Percentiles rank a stretch among this genome's conserved stretches.
Conservation (phyloP, 2,888 invertebrate genomes). For the Leptothorax acervorum region DNA sequence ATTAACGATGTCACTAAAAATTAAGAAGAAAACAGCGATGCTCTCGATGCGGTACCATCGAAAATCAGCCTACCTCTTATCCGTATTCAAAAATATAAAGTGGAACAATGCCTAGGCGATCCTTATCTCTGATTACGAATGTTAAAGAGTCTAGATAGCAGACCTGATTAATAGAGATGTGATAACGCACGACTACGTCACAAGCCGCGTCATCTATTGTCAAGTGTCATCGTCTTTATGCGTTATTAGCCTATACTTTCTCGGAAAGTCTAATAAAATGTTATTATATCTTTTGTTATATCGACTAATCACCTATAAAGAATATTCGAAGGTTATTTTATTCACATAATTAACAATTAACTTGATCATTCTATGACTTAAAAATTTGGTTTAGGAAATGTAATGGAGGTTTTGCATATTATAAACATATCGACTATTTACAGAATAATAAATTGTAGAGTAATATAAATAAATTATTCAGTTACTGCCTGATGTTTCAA, state of each 20-base stretch:
- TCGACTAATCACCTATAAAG: not conserved
- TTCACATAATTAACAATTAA: not conserved
- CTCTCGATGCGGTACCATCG: not conserved
- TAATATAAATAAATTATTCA: not conserved
- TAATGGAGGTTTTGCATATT: not conserved
- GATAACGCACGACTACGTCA: constrained; percentile 52
- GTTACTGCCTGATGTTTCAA: not conserved
- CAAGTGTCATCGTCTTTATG: constrained; percentile 39
- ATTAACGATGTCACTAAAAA: constrained; percentile 1
- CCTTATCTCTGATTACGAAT: constrained; percentile 62
- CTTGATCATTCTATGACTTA: not conserved
- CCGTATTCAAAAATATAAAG: constrained; percentile 58
- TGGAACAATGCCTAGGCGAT: constrained; percentile 55
- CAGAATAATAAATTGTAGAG: not conserved
- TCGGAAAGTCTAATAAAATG: not conserved
- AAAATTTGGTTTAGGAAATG: not conserved
- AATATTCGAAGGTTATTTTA: not conserved
- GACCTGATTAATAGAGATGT: constrained; percentile 45
- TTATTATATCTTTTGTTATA: not conserved
- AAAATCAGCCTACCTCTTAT: constrained; percentile 21
- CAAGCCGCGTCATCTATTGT: constrained; percentile 51
- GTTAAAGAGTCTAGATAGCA: constrained; percentile 57
- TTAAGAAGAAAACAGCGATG: not conserved
- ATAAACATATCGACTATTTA: not conserved
- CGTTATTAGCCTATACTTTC: not conserved